These are phyloP conservation scores for Channa argus DNA, from an alignment of 2,113 vertebrate species.

Conservation along the genomic window DNA sequence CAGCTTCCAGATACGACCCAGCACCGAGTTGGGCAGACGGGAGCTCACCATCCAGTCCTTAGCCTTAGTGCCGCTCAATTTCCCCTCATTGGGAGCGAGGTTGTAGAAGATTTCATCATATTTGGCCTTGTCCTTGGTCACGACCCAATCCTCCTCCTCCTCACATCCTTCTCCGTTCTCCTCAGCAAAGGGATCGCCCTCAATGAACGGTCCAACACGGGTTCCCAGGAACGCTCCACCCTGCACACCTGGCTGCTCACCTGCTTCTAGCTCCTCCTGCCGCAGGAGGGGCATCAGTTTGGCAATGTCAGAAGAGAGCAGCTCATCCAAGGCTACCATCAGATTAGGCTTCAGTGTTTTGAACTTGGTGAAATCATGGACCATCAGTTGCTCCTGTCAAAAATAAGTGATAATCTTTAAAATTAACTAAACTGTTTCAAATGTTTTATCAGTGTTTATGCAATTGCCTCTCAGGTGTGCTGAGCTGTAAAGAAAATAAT, in stretches of 20 bases:
- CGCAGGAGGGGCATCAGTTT: slow-evolving; percentile 92
- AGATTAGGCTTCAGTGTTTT: slow-evolving; percentile 89
- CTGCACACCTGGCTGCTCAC: slow-evolving; percentile 85
- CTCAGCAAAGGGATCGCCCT: slow-evolving; percentile 82
- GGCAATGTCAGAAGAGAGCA: slow-evolving; percentile 88
- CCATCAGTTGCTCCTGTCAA: slow-evolving; percentile 88
- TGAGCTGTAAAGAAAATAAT: background rate
- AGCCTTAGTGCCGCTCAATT: slow-evolving; percentile 91
- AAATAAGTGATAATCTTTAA: background rate
- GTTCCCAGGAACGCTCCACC: slow-evolving; percentile 90
- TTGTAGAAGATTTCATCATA: slow-evolving; percentile 97
- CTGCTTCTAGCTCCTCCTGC: slow-evolving; percentile 91
- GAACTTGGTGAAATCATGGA: slow-evolving; percentile 92
- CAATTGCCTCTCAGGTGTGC: background rate
- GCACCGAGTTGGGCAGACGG: slow-evolving; percentile 92
- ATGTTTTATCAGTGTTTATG: background rate
- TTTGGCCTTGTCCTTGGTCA: slow-evolving; percentile 95
- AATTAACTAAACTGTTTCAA: background rate
- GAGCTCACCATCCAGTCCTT: slow-evolving; percentile 95
- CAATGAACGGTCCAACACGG: slow-evolving; percentile 88
- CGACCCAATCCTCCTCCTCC: slow-evolving; percentile 90
- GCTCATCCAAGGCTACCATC: slow-evolving; percentile 88
- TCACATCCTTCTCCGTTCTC: slow-evolving; percentile 74
- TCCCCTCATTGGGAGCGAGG: slow-evolving; percentile 90
- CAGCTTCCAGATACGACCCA: slow-evolving; percentile 95